Percentiles rank a stretch among this genome's conserved stretches.
Evolutionary conservation across 1,140 invertebrate genomes (phyloP).

Genomic region (Papilio glaucus): DNA sequence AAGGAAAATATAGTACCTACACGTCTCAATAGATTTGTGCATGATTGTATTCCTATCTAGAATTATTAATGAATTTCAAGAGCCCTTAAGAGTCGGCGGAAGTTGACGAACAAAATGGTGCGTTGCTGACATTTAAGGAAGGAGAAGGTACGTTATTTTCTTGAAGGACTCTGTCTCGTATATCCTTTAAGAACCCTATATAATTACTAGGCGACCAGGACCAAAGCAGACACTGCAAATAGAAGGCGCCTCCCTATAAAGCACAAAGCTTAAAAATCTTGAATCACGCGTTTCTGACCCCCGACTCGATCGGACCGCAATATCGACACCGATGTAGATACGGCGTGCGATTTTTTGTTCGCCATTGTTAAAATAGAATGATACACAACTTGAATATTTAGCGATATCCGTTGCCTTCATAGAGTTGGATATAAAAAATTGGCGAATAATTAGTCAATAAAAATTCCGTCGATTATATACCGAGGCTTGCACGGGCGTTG

Average conservation of each 20-base stretch:
- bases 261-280: slow-evolving; percentile 30
- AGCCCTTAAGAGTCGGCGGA: too few relatives aligned
- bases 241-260: slow-evolving; percentile 28
- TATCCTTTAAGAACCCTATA: too few relatives aligned
- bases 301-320: background rate
- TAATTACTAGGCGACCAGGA: too few relatives aligned
- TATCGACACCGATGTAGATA: slow-evolving; percentile 4
- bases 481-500: slow-evolving; percentile 77
- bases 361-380: slow-evolving; percentile 79
- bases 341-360: slow-evolving; percentile 63
- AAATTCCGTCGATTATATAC: slow-evolving; percentile 81
- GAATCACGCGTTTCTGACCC: slow-evolving; percentile 1
- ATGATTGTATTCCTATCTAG: too few relatives aligned
- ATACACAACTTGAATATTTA: slow-evolving; percentile 82
- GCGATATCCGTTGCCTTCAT: slow-evolving; percentile 82
- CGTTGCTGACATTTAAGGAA: too few relatives aligned
- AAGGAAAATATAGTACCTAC: too few relatives aligned
- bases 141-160: too few relatives aligned
- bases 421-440: slow-evolving; percentile 71
- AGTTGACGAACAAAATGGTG: too few relatives aligned
- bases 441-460: slow-evolving; percentile 82
- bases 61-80: too few relatives aligned
- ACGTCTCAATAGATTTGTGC: too few relatives aligned
- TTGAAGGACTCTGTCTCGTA: too few relatives aligned
- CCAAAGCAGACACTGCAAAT: too few relatives aligned